These are phyloP conservation scores for Strigamia transsilvanica DNA, from an alignment of 2,888 invertebrate species.

Conservation along the genomic window DNA sequence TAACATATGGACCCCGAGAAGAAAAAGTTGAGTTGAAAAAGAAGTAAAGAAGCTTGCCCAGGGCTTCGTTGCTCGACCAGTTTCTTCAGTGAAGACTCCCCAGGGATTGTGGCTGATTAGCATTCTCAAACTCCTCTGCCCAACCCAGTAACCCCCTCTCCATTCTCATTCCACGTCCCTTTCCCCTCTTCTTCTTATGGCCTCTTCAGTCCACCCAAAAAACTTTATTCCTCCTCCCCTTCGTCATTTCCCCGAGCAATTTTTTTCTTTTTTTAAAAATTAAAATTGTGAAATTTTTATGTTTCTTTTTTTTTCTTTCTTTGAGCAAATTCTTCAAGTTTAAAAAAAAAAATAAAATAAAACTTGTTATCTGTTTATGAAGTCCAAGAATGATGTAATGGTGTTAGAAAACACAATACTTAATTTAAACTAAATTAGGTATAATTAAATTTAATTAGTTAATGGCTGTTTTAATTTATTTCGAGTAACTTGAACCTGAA, in stretches of 20 bases:
- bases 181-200: slow-evolving; percentile 54
- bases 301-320: not conserved
- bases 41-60: not conserved
- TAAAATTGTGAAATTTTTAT: slow-evolving; percentile 25
- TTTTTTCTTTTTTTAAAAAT: slow-evolving; percentile 54
- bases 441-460: slow-evolving; percentile 12
- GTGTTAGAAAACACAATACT: not conserved
- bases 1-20: not conserved
- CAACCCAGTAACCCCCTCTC: slow-evolving; percentile 50
- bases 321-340: not conserved
- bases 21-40: not conserved
- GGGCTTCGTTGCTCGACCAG: slow-evolving; percentile 24
- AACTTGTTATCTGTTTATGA: not conserved
- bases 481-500: not conserved
- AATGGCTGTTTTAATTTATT: not conserved
- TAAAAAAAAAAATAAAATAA: not conserved
- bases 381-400: not conserved
- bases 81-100: slow-evolving; percentile 35
- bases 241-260: slow-evolving; percentile 56
- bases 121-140: slow-evolving; percentile 41
- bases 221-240: slow-evolving; percentile 55
- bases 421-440: not conserved
- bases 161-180: slow-evolving; percentile 20
- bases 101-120: slow-evolving; percentile 41
- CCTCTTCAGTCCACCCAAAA: slow-evolving; percentile 54